Evolutionary conservation across 2,113 vertebrate genomes (phyloP), one percentile per base, ranked within the genome.

Genomic region (Choloepus hoffmanni): DNA sequence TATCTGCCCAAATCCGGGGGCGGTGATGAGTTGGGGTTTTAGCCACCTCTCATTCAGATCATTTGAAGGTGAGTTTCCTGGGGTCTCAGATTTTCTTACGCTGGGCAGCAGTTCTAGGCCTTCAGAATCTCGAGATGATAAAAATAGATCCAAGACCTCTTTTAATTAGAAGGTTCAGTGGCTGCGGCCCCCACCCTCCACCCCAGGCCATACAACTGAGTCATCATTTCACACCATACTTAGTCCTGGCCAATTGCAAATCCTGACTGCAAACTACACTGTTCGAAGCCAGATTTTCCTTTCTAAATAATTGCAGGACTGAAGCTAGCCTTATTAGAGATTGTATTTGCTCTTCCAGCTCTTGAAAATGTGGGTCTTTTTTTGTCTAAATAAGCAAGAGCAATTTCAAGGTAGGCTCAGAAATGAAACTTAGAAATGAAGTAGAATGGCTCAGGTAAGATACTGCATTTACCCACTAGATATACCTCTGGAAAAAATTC

Each of bases 231-330:
- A 89, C 65, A 78, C 12, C 5, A 19, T 86, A 73, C 63, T 81
- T 89, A 62, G 89, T 78, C 60, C 48, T 45, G 74, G 81, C 82
- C 92, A 73, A 88, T 48, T 87, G 76, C 87, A 92, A 62, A 95
- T 53, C 72, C 30, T 89, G 76, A 63, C 92, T 92, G 55, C 88
- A 95, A 73, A 90, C 70, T 70, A 28, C 58, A 60, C 50, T 82
- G 48, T 92, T 92, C 30, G 77, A 83, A 97, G 85, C 67, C 77
- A 94, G 85, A 21, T 89, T 85, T 96, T 89, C 36, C 68, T 81
- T 85, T 95, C 50, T 90, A 86, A 92, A 95, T 85, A 85, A 90
- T 45, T 82, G 89, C 88, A 85, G 85, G 62, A 24, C 74, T 70
- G 88, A 97, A 90, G 74, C 70, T 88, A 85, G 90, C 68, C 70